A percentile compares a stretch with the other conserved stretches of the same genome.
These are phyloP conservation scores for Epinephelus coioides DNA, from an alignment of 2,797 vertebrate genomes.

Conservation along the genomic window DNA sequence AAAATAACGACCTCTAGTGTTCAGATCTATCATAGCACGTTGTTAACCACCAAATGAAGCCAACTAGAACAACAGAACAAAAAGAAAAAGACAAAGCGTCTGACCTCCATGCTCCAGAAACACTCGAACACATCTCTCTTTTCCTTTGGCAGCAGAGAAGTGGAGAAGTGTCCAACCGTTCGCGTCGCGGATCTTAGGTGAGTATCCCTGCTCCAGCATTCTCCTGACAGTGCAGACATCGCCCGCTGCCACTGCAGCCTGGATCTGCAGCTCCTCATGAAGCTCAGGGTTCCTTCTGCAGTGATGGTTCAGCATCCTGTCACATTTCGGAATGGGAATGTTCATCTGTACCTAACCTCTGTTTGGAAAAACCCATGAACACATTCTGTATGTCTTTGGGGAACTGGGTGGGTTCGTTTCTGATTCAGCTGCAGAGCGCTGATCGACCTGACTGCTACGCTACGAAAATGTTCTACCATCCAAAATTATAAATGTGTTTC, in stretches of 20 bases:
- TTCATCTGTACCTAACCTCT: slow-evolving; percentile 84
- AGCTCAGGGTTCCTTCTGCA: slow-evolving; percentile 98
- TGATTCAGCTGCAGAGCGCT: neutral
- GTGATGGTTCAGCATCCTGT: slow-evolving; percentile 99
- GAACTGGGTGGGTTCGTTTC: neutral
- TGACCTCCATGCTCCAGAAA: slow-evolving; percentile 99
- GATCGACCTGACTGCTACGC: no score
- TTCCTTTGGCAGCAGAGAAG: slow-evolving; percentile 97
- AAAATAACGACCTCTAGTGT: slow-evolving; percentile 64
- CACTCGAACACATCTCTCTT: slow-evolving; percentile 96
- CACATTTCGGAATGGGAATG: slow-evolving; percentile 85
- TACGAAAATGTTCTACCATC: no score
- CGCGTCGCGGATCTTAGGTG: slow-evolving; percentile 95
- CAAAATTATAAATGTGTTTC: no score
- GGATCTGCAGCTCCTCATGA: slow-evolving; percentile 99
- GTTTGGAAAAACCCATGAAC: slow-evolving; percentile 18
- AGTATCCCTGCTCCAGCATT: slow-evolving; percentile 98
- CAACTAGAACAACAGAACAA: neutral
- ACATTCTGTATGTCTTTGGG: slow-evolving; percentile 4
- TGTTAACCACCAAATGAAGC: neutral
- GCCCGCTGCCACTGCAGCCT: slow-evolving; percentile 96
- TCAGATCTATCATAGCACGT: neutral
- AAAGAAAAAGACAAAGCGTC: slow-evolving; percentile 30
- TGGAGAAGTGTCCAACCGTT: slow-evolving; percentile 99
- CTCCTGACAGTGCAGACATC: slow-evolving; percentile 97